These are phyloP conservation scores for Drosophila mauritiana DNA, from an alignment of 1,140 invertebrate genomes.

Conservation along the genomic window DNA sequence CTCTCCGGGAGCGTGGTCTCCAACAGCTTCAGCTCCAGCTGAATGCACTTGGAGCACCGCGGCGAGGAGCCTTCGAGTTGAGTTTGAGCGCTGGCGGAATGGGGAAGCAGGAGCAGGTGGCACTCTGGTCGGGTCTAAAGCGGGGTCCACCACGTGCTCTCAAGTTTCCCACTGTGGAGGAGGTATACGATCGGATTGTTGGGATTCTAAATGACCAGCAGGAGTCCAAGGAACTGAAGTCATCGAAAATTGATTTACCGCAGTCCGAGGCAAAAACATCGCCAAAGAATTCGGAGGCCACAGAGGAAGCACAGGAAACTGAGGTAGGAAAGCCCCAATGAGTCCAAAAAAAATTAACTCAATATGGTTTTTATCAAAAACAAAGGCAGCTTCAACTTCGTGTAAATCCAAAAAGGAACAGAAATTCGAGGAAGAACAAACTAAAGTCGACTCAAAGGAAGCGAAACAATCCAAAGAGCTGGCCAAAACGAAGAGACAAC, in stretches of 20 bases:
- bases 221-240: conserved; percentile 4
- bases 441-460: not conserved
- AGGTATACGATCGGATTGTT: conserved; percentile 33
- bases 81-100: conserved; percentile 21
- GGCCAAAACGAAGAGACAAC: not conserved
- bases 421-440: not conserved
- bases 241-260: not conserved
- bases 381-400: no score
- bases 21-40: conserved; percentile 63
- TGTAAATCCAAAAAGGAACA: not conserved
- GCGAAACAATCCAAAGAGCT: not conserved
- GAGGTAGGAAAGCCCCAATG: not conserved
- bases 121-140: conserved; percentile 74
- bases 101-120: conserved; percentile 20
- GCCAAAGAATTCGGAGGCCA: not conserved
- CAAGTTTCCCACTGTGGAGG: conserved; percentile 67
- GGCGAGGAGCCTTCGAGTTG: conserved; percentile 73
- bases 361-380: not conserved
- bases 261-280: not conserved
- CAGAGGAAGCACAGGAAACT: not conserved
- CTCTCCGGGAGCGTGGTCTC: conserved; percentile 36
- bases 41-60: conserved; percentile 59
- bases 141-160: conserved; percentile 68
- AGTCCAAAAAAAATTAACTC: not conserved
- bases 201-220: conserved; percentile 6